Conservation (phyloP, 2,888 invertebrate species). For the Kuschelorhynchus macadamiae region DNA sequence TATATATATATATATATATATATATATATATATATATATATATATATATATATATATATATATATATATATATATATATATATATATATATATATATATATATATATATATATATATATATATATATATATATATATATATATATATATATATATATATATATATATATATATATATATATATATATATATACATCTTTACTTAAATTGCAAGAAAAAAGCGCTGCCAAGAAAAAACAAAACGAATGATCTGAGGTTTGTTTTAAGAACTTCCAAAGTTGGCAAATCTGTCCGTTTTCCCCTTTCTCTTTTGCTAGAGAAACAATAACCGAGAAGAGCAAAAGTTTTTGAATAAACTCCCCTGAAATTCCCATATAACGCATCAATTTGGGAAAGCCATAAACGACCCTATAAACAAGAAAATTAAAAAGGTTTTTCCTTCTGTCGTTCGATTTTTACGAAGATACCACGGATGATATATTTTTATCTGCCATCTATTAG, state of each 20-base stretch:
- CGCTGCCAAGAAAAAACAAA: constrained; percentile 34
- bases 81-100: too few relatives aligned
- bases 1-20: too few relatives aligned
- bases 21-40: too few relatives aligned
- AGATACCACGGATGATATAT: constrained; percentile 42
- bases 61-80: too few relatives aligned
- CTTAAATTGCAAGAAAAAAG: constrained; percentile 43
- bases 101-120: too few relatives aligned
- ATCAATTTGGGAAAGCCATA: constrained; percentile 49
- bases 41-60: too few relatives aligned
- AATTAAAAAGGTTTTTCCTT: constrained; percentile 43
- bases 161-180: too few relatives aligned
- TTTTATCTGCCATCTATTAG: constrained; percentile 50
- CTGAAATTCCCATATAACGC: constrained; percentile 43
- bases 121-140: too few relatives aligned
- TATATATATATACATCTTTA: constrained; percentile 35
- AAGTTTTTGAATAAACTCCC: constrained; percentile 47
- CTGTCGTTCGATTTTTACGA: constrained; percentile 37
- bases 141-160: too few relatives aligned
- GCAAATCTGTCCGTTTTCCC: constrained; percentile 39
- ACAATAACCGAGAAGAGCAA: constrained; percentile 48
- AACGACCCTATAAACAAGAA: constrained; percentile 47
- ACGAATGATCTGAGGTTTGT: constrained; percentile 34
- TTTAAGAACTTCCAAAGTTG: constrained; percentile 42
- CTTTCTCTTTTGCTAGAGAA: constrained; percentile 30